Conservation (phyloP, 2,113 vertebrate genomes). For the Falcunculus frontatus region DNA sequence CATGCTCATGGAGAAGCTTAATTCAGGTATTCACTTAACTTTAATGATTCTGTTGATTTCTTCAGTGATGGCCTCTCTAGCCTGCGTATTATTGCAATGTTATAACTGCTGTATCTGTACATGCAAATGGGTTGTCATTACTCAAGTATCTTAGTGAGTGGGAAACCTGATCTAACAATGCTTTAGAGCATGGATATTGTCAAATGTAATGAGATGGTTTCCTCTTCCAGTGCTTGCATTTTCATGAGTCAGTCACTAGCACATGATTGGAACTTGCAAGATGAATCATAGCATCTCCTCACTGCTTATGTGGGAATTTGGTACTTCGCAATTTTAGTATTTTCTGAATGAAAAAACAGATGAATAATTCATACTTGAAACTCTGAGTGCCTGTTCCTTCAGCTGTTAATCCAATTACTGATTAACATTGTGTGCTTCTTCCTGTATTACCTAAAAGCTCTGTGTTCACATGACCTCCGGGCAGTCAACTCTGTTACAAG, state of each 20-base stretch:
- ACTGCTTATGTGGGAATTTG: background rate
- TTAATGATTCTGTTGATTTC: background rate
- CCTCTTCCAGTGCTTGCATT: background rate
- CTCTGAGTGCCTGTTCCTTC: background rate
- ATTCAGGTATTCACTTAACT: slow-evolving; percentile 1
- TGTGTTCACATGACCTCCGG: background rate
- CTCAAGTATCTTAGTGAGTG: background rate
- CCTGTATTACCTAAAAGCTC: background rate
- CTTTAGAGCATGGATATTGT: background rate
- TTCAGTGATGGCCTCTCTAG: background rate
- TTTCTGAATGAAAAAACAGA: slow-evolving; percentile 6
- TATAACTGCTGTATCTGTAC: background rate
- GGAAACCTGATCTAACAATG: background rate
- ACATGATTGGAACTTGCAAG: background rate
- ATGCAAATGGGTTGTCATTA: background rate
- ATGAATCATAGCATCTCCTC: background rate
- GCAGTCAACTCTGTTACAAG: background rate
- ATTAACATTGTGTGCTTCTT: background rate
- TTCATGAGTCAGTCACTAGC: background rate
- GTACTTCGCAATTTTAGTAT: background rate
- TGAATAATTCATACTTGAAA: background rate
- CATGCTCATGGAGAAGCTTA: slow-evolving; percentile 14
- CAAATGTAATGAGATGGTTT: background rate
- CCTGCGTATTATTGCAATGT: background rate
- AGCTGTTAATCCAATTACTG: slow-evolving; percentile 9